phyloP scores from a whole-genome alignment of 53 echinoderm and acorn worm species.

The Stichopus horrens region DNA sequence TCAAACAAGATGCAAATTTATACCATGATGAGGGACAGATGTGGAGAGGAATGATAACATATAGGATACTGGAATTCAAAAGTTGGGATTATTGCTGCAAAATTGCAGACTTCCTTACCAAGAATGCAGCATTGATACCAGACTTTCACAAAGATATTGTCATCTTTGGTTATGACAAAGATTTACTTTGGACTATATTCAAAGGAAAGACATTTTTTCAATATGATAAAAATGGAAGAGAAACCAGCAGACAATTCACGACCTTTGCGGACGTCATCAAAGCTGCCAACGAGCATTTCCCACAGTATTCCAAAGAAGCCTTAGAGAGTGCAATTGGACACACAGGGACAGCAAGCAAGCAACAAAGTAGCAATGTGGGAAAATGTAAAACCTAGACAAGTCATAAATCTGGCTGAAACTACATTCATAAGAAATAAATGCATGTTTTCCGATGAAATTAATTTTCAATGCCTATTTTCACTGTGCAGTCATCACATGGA shows the following conservation, averaged over 20 bases:
- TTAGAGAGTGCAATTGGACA: not conserved
- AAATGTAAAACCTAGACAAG: too few relatives aligned
- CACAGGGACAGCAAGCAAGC: not conserved
- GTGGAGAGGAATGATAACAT: slow-evolving; percentile 13
- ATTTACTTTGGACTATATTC: not conserved
- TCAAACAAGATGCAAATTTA: not conserved
- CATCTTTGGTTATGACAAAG: slow-evolving; percentile 1
- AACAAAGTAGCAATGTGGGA: too few relatives aligned
- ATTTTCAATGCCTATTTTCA: too few relatives aligned
- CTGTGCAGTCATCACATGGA: too few relatives aligned
- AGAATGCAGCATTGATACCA: not conserved
- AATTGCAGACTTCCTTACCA: not conserved
- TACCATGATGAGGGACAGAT: slow-evolving; percentile 4
- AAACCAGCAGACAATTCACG: not conserved
- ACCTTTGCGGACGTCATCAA: not conserved
- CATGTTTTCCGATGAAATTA: too few relatives aligned
- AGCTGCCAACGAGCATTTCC: not conserved
- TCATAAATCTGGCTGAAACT: too few relatives aligned
- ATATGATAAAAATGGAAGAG: not conserved
- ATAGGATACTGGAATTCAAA: not conserved
- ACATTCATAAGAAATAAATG: too few relatives aligned
- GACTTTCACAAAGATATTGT: not conserved
- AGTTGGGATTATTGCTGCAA: not conserved
- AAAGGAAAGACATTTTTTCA: not conserved
- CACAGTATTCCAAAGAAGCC: not conserved